Evolutionary conservation across 1,140 invertebrate genomes (phyloP).

Genomic region (Andricus grossulariae): DNA sequence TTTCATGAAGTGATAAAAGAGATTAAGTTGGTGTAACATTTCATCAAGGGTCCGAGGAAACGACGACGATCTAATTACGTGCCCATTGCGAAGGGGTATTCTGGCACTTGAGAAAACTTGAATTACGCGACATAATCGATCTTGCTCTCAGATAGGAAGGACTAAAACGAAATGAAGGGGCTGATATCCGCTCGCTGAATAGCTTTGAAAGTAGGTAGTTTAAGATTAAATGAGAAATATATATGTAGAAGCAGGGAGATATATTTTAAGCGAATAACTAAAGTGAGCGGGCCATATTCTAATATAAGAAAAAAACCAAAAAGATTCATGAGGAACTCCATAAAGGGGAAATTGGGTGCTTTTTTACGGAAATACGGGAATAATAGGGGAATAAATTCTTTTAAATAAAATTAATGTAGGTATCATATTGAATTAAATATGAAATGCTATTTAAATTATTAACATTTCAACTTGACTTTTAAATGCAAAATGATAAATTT

Average conservation of each 20-base stretch:
- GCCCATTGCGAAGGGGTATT: neutral
- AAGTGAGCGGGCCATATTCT: too few species aligned
- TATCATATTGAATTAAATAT: too few species aligned
- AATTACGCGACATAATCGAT: constrained; percentile 25
- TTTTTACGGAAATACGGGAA: too few species aligned
- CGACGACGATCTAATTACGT: constrained; percentile 11
- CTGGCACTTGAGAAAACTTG: constrained; percentile 14
- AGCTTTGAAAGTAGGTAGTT: constrained; percentile 17
- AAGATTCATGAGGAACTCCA: neutral
- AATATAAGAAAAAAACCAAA: neutral
- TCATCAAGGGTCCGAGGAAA: neutral
- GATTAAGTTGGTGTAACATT: constrained; percentile 1
- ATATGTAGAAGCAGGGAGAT: neutral
- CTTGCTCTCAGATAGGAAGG: constrained; percentile 13
- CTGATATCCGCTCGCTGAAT: constrained; percentile 18
- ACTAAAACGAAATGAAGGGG: constrained; percentile 16
- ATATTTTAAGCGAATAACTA: neutral
- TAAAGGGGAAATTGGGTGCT: too few species aligned
- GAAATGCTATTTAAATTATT: too few species aligned
- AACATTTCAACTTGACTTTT: too few species aligned
- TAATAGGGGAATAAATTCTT: too few species aligned
- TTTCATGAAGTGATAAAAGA: neutral
- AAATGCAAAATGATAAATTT: too few species aligned
- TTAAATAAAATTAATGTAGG: too few species aligned
- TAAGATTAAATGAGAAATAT: constrained; percentile 7